Percentiles rank a stretch among this genome's conserved stretches.
Evolutionary conservation across 1,140 invertebrate species (phyloP).

Genomic region (Epicauta chinensis): DNA sequence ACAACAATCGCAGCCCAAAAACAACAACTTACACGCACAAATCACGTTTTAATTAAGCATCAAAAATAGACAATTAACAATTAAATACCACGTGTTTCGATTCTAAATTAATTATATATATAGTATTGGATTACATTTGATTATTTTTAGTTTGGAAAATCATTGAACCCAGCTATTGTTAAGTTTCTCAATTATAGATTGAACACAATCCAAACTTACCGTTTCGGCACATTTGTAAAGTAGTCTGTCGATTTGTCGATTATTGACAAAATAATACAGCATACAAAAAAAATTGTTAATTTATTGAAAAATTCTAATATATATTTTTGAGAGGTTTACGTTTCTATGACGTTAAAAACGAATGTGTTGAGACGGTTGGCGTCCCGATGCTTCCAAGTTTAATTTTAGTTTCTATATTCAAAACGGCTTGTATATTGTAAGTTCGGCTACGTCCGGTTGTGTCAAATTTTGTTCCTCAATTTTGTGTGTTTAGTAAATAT

Average conservation of each 20-base stretch:
- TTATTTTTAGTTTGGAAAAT: slow-evolving; percentile 3
- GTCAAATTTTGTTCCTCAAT: slow-evolving; percentile 27
- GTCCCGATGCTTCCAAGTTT: slow-evolving; percentile 26
- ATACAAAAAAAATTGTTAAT: too few species aligned
- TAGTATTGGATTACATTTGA: neutral
- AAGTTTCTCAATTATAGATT: slow-evolving; percentile 7
- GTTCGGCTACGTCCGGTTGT: slow-evolving; percentile 33
- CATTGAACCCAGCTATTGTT: slow-evolving; percentile 7
- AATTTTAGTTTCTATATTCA: slow-evolving; percentile 25
- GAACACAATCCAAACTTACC: slow-evolving; percentile 9
- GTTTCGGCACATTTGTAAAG: slow-evolving; percentile 1
- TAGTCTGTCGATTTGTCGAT: neutral
- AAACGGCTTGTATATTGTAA: slow-evolving; percentile 1
- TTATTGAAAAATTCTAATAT: slow-evolving; percentile 20
- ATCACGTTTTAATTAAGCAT: slow-evolving; percentile 5
- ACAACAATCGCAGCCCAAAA: slow-evolving; percentile 10
- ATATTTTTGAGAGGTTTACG: slow-evolving; percentile 18
- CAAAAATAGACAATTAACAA: too few species aligned
- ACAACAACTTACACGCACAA: neutral
- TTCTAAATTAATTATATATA: neutral
- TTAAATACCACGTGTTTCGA: too few species aligned
- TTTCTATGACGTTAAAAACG: slow-evolving; percentile 21
- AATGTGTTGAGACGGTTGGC: slow-evolving; percentile 10
- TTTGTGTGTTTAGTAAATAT: slow-evolving; percentile 27
- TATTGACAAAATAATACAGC: neutral